Evolutionary conservation across 2,113 vertebrate species (phyloP), one percentile per base, ranked within the genome.

Genomic region (Agelaius phoeniceus): DNA sequence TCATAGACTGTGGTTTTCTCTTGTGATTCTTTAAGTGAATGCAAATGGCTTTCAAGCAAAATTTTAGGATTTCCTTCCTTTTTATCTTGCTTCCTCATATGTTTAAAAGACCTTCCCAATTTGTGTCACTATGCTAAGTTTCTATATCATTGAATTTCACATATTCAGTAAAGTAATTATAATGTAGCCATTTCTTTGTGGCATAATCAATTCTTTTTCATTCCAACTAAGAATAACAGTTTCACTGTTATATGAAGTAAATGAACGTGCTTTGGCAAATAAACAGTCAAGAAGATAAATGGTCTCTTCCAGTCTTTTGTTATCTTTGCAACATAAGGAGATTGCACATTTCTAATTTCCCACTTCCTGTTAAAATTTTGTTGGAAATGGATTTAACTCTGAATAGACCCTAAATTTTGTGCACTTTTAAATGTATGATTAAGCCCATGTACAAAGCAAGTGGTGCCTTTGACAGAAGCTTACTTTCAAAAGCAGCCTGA

Each of bases 61-160:
- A 55, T 74, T 16, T 46, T 67, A 88, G 27, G 9, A 89, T 89
- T 94, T 95, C 62, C 74, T 94, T 95, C 71, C 78, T 85, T 95
- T 87, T 83, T n/a, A n/a, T 93, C 39, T 68, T 78, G 24, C 58
- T 94, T 94, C 78, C 78, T 87, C 49, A 48, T 84, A 85, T 79
- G 26, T 79, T 83, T 82, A 37, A 90, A 90, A 85, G 28, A 22
- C 24, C 18, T 93, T 91, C 66, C 44, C 2, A 5, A 51, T 84
- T 84, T 87, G 22, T 75, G 48, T 55, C 24, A 61, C 33, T 74
- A 8, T 39, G 11, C 18, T 75, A 62, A 43, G 14, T 37, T 68
- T 75, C 44, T 20, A 17, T 65, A 63, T 39, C 2, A 63, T 51
- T 89, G 59, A 21, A 87, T 78, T 74, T 81, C 24, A 78, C 8